Percentiles rank a stretch among this genome's conserved stretches.
Conservation (phyloP, 2,797 vertebrate genomes). For the Falco rusticolus region DNA sequence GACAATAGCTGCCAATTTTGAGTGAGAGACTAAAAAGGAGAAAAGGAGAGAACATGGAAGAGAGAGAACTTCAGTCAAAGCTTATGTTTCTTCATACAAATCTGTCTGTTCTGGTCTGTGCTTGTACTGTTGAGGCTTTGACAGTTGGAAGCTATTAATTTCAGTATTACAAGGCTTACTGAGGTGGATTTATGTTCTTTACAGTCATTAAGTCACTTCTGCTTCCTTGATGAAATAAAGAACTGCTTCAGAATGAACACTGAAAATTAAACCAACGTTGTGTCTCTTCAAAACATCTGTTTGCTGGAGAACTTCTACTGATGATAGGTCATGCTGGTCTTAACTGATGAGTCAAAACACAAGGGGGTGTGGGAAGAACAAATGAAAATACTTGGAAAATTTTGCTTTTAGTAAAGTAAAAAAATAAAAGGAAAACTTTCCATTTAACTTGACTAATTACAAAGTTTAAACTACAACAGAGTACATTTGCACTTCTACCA, state of each 20-base stretch:
- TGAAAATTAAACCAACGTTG: not conserved
- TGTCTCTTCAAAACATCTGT: not conserved
- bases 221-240: conserved; percentile 13
- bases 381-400: fast-evolving
- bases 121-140: not conserved
- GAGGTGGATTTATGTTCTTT: conserved; percentile 39
- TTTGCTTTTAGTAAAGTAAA: not conserved
- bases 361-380: not conserved
- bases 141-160: conserved; percentile 52
- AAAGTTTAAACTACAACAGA: not conserved
- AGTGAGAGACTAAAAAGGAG: not conserved
- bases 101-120: not conserved
- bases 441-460: not conserved
- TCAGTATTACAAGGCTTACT: conserved; percentile 35
- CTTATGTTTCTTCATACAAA: not conserved
- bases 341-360: not conserved
- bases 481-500: fast-evolving
- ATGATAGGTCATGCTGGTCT: not conserved
- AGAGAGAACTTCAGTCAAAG: not conserved
- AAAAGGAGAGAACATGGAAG: not conserved
- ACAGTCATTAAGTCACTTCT: conserved; percentile 4
- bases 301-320: not conserved
- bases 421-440: not conserved
- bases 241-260: not conserved
- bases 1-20: not conserved